Base-by-base conservation (phyloP, 2,888 invertebrate genomes). In the Toxonevra muliebris region DNA sequence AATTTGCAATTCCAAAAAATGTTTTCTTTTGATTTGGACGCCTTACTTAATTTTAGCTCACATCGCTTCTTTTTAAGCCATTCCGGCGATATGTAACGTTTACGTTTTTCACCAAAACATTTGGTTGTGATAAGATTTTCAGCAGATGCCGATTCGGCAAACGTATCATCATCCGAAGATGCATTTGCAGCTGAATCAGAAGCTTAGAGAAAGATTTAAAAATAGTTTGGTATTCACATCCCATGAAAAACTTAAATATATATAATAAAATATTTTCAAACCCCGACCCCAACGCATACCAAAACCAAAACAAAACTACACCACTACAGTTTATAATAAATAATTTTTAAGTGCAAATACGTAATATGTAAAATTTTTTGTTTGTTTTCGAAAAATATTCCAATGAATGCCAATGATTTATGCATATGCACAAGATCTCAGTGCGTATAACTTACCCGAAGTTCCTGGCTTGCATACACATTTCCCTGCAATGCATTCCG, bases 401-500 rank as follows among this genome's bases (percentile, higher is more conserved):
- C 2, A 2, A 30, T 30, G 30, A 30, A 42, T 57, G 20, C 41
- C 30, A 15, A 65, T 65, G 65, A 65, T 30, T 30, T 57, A 20
- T 65, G 64, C 13, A 42, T 7, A 30, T 30, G 30, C 30, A 30
- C 7, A 54, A 58, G 20, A 19, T 5, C 1, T 17, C 11, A 13
- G 11, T 13, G 2, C 15, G 30, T 10, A 12, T 15, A 1, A 79
- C 80, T 83, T 72, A 84, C 85, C 85, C 76, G 81, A 79, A 52
- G 83, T 81, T 75, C 85, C 85, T 71, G 85, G 82, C 77, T 84
- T 85, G 78, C 86, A 86, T 41, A 85, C 76, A 76, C 85, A 86
- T 61, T 84, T 83, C 43, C 87, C 87, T 74, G 88, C 88, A 55
- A 88, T 78, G 83, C 93, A 93, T 78, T 91, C 90, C 50, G 91